These are phyloP conservation scores for Macropus fuliginosus DNA, from an alignment of 2,797 vertebrate species.

Conservation along the genomic window DNA sequence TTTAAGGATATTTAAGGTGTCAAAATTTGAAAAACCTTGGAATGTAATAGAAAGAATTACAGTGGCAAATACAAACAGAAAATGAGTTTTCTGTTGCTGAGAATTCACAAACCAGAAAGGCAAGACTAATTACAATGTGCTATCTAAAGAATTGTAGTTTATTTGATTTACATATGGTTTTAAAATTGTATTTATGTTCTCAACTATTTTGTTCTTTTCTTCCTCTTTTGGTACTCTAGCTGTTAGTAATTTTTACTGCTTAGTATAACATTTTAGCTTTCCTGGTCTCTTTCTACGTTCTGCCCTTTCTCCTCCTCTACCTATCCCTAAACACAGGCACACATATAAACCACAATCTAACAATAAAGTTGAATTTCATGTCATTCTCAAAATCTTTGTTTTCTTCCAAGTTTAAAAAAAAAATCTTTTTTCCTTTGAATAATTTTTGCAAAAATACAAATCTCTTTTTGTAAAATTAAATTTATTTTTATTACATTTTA, in stretches of 20 bases:
- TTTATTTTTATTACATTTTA: not conserved
- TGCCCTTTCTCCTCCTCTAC: not conserved
- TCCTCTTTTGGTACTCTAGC: not conserved
- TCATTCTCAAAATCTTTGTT: constrained; percentile 40
- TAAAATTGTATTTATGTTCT: constrained; percentile 15
- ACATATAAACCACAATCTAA: not conserved
- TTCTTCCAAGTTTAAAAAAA: constrained; percentile 29
- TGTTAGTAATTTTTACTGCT: not conserved
- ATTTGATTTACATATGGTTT: not conserved
- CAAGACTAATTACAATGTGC: not conserved
- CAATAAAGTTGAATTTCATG: not conserved
- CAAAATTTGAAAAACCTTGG: not conserved
- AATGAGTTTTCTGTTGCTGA: not conserved
- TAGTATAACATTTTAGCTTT: constrained; percentile 31
- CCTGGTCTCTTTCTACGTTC: not conserved
- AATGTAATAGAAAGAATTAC: constrained; percentile 20
- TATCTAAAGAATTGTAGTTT: not conserved
- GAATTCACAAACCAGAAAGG: not conserved
- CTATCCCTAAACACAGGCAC: not conserved
- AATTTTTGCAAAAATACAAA: not conserved
- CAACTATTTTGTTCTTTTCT: not conserved
- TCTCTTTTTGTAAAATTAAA: not conserved
- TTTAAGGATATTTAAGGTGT: not conserved
- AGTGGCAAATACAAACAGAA: not conserved
- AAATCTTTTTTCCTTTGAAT: not conserved